Evolutionary conservation across 2,888 invertebrate genomes (phyloP), one percentile per base, ranked within the genome.

Genomic region (Eueremaeus valkanovi): DNA sequence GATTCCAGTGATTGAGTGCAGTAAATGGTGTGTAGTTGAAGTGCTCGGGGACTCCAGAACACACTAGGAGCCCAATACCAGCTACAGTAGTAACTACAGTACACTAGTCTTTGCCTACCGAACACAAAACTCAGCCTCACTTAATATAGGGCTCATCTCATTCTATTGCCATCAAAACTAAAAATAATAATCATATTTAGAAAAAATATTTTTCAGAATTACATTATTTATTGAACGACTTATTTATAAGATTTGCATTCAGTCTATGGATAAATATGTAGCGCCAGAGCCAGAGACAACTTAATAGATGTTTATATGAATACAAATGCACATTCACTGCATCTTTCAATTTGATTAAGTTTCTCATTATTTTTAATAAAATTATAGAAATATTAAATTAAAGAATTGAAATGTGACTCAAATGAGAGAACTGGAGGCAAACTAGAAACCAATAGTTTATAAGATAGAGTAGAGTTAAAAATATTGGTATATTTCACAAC

Each of bases 1-100:
- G 18, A 31, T 61, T 73, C 16, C 33, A 73, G 58, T 58, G 51
- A 73, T 73, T 73, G 33, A 73, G 72, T 72, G 31, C 13, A 73
- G 18, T 36, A 51, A 73, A 76, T 76, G 66, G 55, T 40, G 33
- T 33, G 33, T 58, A 66, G 72, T 31, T 42, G 18, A 6, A 68
- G 68, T 42, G 68, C 68, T 68, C 68, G 24, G 68, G 68, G 40
- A 68, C 42, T 68, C 61, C 8, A 33, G 1, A 31, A 3, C 33
- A 63, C 33, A 63, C 63, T 16, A 63, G 11, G 55, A 55, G 55
- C 11, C 27, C 3, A n/a, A n/a, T n/a, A n/a, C n/a, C n/a, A n/a
- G n/a, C n/a, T n/a, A n/a, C n/a, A n/a, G n/a, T n/a, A n/a, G n/a
- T n/a, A n/a, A n/a, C n/a, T n/a, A n/a, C n/a, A 33, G 13, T 63